Percentiles rank a stretch among this genome's conserved stretches.
These are phyloP conservation scores for Dromaius novaehollandiae DNA, from an alignment of 2,113 vertebrate genomes.

Conservation along the genomic window DNA sequence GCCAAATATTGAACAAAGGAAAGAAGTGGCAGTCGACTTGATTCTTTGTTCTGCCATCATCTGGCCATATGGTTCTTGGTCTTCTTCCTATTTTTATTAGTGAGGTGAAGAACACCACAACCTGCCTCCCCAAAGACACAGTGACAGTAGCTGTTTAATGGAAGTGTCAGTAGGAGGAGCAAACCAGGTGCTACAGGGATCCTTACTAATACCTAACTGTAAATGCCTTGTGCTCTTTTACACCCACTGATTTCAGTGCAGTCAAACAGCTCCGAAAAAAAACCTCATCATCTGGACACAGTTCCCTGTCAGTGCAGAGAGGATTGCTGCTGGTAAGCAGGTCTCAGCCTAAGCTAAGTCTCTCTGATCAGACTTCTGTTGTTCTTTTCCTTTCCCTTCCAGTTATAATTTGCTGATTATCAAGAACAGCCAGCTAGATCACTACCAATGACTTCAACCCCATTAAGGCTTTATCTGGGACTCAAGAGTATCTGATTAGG, in stretches of 20 bases:
- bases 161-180: background rate
- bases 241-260: background rate
- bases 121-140: background rate
- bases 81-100: background rate
- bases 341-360: background rate
- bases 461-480: background rate
- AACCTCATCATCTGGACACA: background rate
- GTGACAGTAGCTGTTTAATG: background rate
- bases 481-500: slow-evolving; percentile 7
- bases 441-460: background rate
- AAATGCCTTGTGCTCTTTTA: background rate
- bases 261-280: background rate
- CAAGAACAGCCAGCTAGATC: background rate
- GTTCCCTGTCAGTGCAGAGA: background rate
- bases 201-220: background rate
- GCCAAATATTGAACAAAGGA: background rate
- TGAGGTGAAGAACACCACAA: background rate
- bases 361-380: background rate
- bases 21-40: background rate
- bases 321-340: background rate
- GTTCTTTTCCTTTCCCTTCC: background rate
- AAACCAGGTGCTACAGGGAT: background rate
- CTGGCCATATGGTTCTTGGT: background rate
- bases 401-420: background rate
- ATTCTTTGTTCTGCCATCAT: background rate